Base-by-base conservation (phyloP, 2,888 invertebrate species). In the Acronicta leporina region DNA sequence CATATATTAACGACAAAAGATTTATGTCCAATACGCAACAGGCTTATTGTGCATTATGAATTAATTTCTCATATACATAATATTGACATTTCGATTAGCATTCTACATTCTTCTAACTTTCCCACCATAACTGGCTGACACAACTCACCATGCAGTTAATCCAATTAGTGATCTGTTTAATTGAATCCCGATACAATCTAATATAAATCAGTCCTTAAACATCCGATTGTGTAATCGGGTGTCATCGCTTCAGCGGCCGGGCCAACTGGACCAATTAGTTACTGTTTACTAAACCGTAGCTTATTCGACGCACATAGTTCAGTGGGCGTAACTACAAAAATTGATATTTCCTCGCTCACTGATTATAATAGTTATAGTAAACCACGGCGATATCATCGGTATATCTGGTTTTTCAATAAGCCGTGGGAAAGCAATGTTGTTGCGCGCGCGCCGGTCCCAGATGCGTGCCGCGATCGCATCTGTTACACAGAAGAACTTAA, bases 371-470 rank as follows among this genome's bases (percentile, higher is more conserved):
- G 83, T 78, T 69, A 64, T 63, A 73, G 81, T 82, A 80, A 81
- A 78, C 73, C 79, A 78, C 75, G 61, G 68, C 65, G 65, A 80
- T 81, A 84, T 83, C 80, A 80, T 80, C 64, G 81, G 77, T 70
- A 80, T 79, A 82, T 85, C 77, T 72, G 81, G 81, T 85, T 87
- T 87, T 86, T 82, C 85, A 85, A 86, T 86, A 79, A 78, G 70
- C 82, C 91, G 92, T 92, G 92, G 91, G 92, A 92, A 92, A 86
- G 87, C 83, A 87, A 89, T 89, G 88, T 76, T 69, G 82, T 67
- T 63, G 76, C 74, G 74, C 68, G 76, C 63, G 68, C 64, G 73
- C 50, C 40, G 54, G 46, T 40, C 55, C 69, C 80, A 82, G 77
- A 83, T 83, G 83, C 83, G 79, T 73, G 81, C 79, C 62, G 50